These are phyloP conservation scores for Amblyjoppa proteus DNA, from an alignment of 2,888 invertebrate genomes.

Conservation along the genomic window DNA sequence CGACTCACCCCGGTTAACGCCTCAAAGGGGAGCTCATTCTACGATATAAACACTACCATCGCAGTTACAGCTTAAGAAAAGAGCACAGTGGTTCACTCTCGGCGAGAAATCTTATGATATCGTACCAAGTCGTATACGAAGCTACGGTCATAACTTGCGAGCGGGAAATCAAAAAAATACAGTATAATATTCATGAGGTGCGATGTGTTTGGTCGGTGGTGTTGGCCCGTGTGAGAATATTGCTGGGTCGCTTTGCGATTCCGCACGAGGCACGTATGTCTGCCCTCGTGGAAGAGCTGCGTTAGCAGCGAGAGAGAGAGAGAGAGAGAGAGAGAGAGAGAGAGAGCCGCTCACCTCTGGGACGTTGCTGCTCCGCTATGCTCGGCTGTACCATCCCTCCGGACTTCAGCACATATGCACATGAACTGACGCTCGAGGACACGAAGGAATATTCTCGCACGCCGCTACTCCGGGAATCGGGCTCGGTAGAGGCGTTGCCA, in stretches of 20 bases:
- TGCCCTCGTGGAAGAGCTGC: not conserved
- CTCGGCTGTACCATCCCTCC: not conserved
- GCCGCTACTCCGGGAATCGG: too few relatives aligned
- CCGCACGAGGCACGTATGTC: not conserved
- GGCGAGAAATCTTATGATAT: too few relatives aligned
- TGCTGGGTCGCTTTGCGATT: not conserved
- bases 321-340: not conserved
- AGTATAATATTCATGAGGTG: not conserved
- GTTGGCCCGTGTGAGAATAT: not conserved
- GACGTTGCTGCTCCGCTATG: not conserved
- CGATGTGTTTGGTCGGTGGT: not conserved
- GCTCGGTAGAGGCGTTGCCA: too few relatives aligned
- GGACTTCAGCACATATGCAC: too few relatives aligned
- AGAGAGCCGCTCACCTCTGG: not conserved
- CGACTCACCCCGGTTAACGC: too few relatives aligned
- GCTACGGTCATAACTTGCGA: not conserved
- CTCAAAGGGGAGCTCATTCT: too few relatives aligned
- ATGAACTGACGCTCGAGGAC: too few relatives aligned
- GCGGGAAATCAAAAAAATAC: not conserved
- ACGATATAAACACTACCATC: too few relatives aligned
- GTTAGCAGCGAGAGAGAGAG: not conserved
- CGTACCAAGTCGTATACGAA: too few relatives aligned
- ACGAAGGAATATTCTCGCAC: too few relatives aligned
- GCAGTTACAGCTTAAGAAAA: too few relatives aligned
- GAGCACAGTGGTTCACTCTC: too few relatives aligned